phyloP scores from a whole-genome alignment of 2,797 vertebrate species.

The Poeciliopsis presidionis region DNA sequence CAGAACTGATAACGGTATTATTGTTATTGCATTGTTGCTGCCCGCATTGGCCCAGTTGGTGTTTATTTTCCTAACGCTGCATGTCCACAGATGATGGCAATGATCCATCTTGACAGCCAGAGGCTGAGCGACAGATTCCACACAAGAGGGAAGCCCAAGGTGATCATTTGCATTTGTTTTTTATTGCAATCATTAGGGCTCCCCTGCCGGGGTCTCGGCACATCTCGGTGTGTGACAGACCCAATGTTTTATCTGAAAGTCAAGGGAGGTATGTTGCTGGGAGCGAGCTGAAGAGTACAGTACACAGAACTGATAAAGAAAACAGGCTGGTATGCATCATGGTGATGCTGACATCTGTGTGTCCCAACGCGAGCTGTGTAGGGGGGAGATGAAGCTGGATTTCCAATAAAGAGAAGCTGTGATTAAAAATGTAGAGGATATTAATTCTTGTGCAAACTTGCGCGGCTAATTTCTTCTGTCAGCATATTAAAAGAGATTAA shows the following conservation, averaged over 20 bases:
- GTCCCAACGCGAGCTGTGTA: slow-evolving; percentile 41
- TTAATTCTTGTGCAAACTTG: slow-evolving; percentile 51
- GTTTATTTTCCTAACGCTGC: slow-evolving; percentile 74
- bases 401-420: slow-evolving; percentile 38
- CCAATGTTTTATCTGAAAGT: slow-evolving; percentile 79
- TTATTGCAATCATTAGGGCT: slow-evolving; percentile 80
- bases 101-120: slow-evolving; percentile 77
- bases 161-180: slow-evolving; percentile 83
- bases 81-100: slow-evolving; percentile 72
- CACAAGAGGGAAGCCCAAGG: slow-evolving; percentile 78
- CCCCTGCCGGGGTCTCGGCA: slow-evolving; percentile 68
- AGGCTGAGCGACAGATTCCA: slow-evolving; percentile 77
- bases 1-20: slow-evolving; percentile 69
- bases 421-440: slow-evolving; percentile 45
- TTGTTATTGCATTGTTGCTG: slow-evolving; percentile 73
- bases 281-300: slow-evolving; percentile 65
- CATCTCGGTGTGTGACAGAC: slow-evolving; percentile 74
- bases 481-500: slow-evolving; percentile 29
- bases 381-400: slow-evolving; percentile 12
- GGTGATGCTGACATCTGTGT: slow-evolving; percentile 58
- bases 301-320: slow-evolving; percentile 67
- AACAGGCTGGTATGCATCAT: slow-evolving; percentile 61
- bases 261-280: slow-evolving; percentile 72
- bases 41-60: slow-evolving; percentile 64
- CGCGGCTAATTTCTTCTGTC: slow-evolving; percentile 35